Evolutionary conservation across 92 coral and sea anemone genomes (phyloP).

Genomic region (Micromussa lordhowensis): DNA sequence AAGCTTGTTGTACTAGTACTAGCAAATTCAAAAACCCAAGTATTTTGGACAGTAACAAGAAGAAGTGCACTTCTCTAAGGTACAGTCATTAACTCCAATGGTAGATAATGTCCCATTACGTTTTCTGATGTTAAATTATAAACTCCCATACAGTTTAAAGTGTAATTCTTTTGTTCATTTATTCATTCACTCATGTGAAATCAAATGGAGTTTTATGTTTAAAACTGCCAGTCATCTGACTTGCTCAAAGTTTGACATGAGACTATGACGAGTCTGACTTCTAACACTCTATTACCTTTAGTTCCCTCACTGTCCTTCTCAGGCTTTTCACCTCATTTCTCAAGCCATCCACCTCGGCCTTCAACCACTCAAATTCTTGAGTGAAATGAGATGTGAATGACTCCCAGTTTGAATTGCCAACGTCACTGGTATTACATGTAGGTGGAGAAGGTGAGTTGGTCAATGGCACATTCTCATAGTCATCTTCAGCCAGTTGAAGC

Average conservation of each 20-base stretch:
- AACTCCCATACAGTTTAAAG: too few relatives aligned
- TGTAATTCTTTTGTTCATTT: too few relatives aligned
- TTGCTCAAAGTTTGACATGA: background rate
- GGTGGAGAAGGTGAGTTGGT: slow-evolving; percentile 1
- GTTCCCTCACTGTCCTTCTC: slow-evolving; percentile 16
- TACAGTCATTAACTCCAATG: too few relatives aligned
- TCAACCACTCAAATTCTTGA: slow-evolving; percentile 43
- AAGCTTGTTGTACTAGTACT: background rate
- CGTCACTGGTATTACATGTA: background rate
- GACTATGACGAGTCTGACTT: background rate
- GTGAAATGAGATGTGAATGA: slow-evolving; percentile 31
- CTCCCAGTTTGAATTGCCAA: slow-evolving; percentile 15
- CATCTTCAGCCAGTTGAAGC: slow-evolving; percentile 3
- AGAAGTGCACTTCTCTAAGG: too few relatives aligned
- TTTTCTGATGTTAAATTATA: too few relatives aligned
- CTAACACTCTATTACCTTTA: background rate
- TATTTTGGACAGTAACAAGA: too few relatives aligned
- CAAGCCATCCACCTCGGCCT: slow-evolving; percentile 56
- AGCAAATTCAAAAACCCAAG: slow-evolving; percentile 6
- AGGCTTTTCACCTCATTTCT: slow-evolving; percentile 34
- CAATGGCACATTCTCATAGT: slow-evolving; percentile 3
- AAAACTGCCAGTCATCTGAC: too few relatives aligned
- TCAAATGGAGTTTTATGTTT: too few relatives aligned
- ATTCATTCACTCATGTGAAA: too few relatives aligned
- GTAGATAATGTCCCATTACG: too few relatives aligned